These are phyloP conservation scores for Cyphomyrmex costatus DNA, from an alignment of 1,140 invertebrate species.

Conservation along the genomic window DNA sequence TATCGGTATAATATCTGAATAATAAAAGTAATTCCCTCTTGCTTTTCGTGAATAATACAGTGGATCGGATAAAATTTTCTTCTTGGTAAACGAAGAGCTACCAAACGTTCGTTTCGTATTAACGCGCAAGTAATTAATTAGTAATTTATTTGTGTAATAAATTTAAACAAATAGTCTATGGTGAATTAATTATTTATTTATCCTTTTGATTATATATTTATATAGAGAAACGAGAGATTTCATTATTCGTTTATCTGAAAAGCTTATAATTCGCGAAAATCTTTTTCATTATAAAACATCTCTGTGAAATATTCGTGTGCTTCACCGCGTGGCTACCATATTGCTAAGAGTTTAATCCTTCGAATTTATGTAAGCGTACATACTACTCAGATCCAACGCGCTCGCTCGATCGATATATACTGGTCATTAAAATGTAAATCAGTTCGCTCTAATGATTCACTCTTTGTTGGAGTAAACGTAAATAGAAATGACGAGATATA, in stretches of 20 bases:
- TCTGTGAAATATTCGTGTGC: not conserved
- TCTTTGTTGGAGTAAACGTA: not conserved
- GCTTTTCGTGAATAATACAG: not conserved
- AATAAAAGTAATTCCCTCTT: not conserved
- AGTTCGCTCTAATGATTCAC: constrained; percentile 28
- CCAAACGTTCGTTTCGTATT: not conserved
- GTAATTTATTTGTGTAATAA: not conserved
- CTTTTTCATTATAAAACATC: not conserved
- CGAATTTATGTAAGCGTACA: constrained; percentile 30
- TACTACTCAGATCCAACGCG: constrained; percentile 11
- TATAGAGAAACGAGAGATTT: not conserved
- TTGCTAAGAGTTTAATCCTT: not conserved
- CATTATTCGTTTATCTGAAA: not conserved
- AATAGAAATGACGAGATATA: not conserved
- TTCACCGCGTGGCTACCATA: not conserved
- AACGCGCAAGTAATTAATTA: not conserved
- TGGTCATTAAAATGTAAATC: constrained; percentile 48
- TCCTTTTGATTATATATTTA: not conserved
- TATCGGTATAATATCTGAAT: constrained; percentile 11
- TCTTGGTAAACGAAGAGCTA: not conserved
- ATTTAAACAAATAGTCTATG: not conserved
- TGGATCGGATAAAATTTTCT: not conserved
- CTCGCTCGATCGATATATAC: constrained; percentile 29
- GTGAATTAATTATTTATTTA: constrained; percentile 10
- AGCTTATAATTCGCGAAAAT: not conserved